Conservation (phyloP, 1,140 invertebrate species). For the Drosophila trapezifrons region DNA sequence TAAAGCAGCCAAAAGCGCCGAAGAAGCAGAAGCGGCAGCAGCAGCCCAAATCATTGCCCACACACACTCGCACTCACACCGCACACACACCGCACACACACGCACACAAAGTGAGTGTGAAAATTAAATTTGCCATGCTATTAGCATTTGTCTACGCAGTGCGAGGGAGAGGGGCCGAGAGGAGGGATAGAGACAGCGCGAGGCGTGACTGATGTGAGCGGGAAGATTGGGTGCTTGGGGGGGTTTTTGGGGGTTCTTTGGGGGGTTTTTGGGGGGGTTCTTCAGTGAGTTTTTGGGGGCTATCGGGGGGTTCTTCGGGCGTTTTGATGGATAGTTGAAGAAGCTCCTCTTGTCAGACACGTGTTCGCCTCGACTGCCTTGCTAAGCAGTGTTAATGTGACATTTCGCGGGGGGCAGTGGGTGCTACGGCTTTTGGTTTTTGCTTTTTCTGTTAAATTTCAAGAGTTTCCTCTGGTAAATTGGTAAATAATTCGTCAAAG, state of each 20-base stretch:
- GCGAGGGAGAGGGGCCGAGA: not conserved
- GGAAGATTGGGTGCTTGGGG: conserved; percentile 2
- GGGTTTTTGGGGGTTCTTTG: not conserved
- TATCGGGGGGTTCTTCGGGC: not conserved
- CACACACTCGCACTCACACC: conserved; percentile 4
- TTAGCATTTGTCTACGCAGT: conserved; percentile 52
- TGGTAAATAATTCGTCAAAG: conserved; percentile 11
- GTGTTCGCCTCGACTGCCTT: conserved; percentile 35
- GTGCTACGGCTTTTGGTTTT: not conserved
- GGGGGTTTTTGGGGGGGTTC: not conserved
- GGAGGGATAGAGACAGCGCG: not conserved
- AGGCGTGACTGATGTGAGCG: conserved; percentile 22
- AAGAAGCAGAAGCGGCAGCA: conserved; percentile 19
- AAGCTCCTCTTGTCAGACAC: conserved; percentile 49
- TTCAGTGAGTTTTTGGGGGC: no score
- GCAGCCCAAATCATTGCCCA: conserved; percentile 22
- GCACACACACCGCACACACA: conserved; percentile 17
- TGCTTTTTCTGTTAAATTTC: conserved; percentile 1
- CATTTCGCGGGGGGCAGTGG: not conserved
- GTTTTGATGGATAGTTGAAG: conserved; percentile 46
- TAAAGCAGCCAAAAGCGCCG: conserved; percentile 36
- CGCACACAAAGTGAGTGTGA: conserved; percentile 54
- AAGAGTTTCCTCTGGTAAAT: conserved; percentile 11
- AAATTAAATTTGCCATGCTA: conserved; percentile 65
- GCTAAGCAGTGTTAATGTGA: conserved; percentile 50